Evolutionary conservation across 2,113 vertebrate species (phyloP), one percentile per base, ranked within the genome.

Genomic region (Myrmecophaga tridactyla): DNA sequence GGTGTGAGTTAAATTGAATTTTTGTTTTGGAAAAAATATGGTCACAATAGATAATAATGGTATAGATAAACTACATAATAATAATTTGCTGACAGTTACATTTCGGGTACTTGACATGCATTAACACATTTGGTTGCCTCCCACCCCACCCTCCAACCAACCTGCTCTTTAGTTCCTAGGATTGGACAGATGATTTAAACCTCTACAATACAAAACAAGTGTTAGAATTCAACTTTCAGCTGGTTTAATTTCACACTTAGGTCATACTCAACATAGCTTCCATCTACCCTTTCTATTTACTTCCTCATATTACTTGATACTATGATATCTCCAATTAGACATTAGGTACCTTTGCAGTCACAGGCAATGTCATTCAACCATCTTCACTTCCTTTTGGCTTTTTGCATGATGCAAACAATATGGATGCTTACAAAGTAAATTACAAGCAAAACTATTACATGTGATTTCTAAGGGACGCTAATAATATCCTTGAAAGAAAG

Each of bases 1-100:
- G 21, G 14, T 63, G 34, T 82, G 65, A 91, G 9, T 73, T 69
- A 39, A 65, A 39, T 80, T 39, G 62, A 63, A 46, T 76, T 76
- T 90, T 73, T 86, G 34, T 82, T 95, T 80, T 58, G 7, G 63
- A 65, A 85, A 92, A 83, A 69, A 63, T 51, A 80, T 18, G 56
- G 11, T 84, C 63, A 84, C 34, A 25, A 0, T 73, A 73, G 39
- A 41, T 75, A 58, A 65, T 58, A 94, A 56, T n/a, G n/a, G n/a
- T n/a, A n/a, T n/a, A n/a, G n/a, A n/a, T n/a, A n/a, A n/a, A 25
- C 0, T 73, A 73, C 34, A 41, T 75, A 58, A 65, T 58, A 94
- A 56, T 34, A 3, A 65, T 27, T 46, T 73, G 43, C 14, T 65
- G 8, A 75, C 73, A 81, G 93, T 23, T 36, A 56, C 46, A 3